Evolutionary conservation across 2,113 vertebrate genomes (phyloP), one percentile per base, ranked within the genome.

Genomic region (Ophiodon elongatus): DNA sequence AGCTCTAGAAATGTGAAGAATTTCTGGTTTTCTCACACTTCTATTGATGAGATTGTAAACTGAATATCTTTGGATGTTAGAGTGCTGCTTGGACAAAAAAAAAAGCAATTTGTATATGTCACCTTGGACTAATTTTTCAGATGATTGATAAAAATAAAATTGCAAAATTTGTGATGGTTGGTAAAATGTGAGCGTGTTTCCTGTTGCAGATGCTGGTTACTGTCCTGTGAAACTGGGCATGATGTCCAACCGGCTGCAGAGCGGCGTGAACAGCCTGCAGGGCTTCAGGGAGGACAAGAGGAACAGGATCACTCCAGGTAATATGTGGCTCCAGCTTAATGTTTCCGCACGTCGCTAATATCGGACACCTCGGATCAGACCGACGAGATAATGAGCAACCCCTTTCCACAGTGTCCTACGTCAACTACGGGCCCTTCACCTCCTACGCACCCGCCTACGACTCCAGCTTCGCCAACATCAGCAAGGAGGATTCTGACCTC

Each of bases 211-310:
- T 54, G 94, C 93, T 0, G 97, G 97, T 8, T 98, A 97, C 93
- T 97, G 96, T 88, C 95, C 96, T 10, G 96, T 98, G 33, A 97
- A 96, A 86, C 91, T 99, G 80, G 98, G 97, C 35, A 97, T 98
- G 96, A 96, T 98, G 74, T 96, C 96, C 37, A 97, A 96, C 60
- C 95, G 97, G 59, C 96, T 99, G 72, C 98, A 99, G 89, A 96
- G 96, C 0, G 98, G 98, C 21, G 95, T 99, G 60, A 99, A 99
- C 86, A 96, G 96, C 0, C 94, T 99, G 73, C 98, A 98, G 92
- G 97, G 97, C 0, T 99, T 99, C 89, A 98, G 98, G 89, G 98
- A 99, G 90, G 98, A 99, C 93, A 99, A 99, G 93, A 97, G 98
- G 89, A 99, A 99, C 94, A 94, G 95, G 86, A 95, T 98, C 33